These are phyloP conservation scores for Pelobates fuscus DNA, from an alignment of 2,113 vertebrate genomes.

Conservation along the genomic window DNA sequence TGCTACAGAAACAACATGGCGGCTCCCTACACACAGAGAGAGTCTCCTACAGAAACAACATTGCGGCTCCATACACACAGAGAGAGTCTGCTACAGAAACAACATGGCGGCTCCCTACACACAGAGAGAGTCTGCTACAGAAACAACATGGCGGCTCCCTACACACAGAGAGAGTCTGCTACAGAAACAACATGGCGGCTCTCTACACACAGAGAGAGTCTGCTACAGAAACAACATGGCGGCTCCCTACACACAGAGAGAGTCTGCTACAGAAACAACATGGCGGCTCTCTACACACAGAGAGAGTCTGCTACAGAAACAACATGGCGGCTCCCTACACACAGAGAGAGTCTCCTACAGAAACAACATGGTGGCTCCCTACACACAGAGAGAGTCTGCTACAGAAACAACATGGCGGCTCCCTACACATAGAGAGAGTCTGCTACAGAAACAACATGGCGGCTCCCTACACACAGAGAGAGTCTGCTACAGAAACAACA, in stretches of 20 bases:
- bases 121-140: conserved; percentile 1
- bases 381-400: neutral
- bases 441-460: too few species aligned
- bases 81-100: neutral
- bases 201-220: conserved; percentile 1
- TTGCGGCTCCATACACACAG: too few species aligned
- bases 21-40: conserved; percentile 2
- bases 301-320: neutral
- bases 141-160: too few species aligned
- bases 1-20: too few species aligned
- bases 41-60: neutral
- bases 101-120: too few species aligned
- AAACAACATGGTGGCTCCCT: too few species aligned
- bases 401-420: too few species aligned
- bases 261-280: conserved; percentile 1
- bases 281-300: too few species aligned
- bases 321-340: too few species aligned
- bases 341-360: neutral
- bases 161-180: neutral
- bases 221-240: too few species aligned
- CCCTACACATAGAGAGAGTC: conserved; percentile 2
- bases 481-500: conserved; percentile 1
- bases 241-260: conserved; percentile 2
- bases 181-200: too few species aligned
- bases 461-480: conserved; percentile 2